A percentile compares a stretch with the other conserved stretches of the same genome.
Evolutionary conservation across 2,888 invertebrate species (phyloP).

Genomic region (Heliconius cydno): DNA sequence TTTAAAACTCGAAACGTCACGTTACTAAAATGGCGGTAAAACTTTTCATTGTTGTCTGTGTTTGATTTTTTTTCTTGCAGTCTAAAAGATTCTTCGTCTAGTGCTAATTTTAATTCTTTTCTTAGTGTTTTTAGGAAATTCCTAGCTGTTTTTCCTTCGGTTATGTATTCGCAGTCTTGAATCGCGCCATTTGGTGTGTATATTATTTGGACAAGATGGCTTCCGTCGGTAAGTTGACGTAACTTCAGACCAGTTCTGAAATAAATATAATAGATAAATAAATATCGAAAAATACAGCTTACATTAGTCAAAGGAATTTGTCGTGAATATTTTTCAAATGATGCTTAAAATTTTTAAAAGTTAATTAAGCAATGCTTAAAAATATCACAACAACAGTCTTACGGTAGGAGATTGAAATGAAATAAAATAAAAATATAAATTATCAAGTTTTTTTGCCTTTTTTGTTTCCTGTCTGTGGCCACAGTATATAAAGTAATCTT

Average conservation of each 20-base stretch:
- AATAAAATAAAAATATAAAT: no score
- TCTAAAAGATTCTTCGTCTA: slow-evolving; percentile 70
- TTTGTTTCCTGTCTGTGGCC: neutral
- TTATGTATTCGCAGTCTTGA: slow-evolving; percentile 87
- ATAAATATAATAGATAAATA: slow-evolving; percentile 55
- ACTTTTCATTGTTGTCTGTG: slow-evolving; percentile 61
- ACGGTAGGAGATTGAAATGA: no score
- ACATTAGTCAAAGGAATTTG: neutral
- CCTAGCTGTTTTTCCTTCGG: slow-evolving; percentile 79
- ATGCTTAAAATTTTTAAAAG: no score
- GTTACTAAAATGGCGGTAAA: slow-evolving; percentile 77
- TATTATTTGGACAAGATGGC: slow-evolving; percentile 87
- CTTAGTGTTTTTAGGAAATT: slow-evolving; percentile 84
- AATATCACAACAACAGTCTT: no score
- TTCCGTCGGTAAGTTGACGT: slow-evolving; percentile 87
- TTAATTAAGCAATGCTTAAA: no score
- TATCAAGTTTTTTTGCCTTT: neutral
- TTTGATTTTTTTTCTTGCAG: slow-evolving; percentile 59
- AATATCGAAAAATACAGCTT: neutral
- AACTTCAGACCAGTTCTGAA: slow-evolving; percentile 83
- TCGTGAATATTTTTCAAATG: neutral
- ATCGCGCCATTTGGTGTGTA: slow-evolving; percentile 84
- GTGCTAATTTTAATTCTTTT: slow-evolving; percentile 79
- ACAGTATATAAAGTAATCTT: neutral
- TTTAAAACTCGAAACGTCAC: slow-evolving; percentile 82